Base-by-base conservation (phyloP, 1,140 invertebrate genomes). In the Homarus americanus region DNA sequence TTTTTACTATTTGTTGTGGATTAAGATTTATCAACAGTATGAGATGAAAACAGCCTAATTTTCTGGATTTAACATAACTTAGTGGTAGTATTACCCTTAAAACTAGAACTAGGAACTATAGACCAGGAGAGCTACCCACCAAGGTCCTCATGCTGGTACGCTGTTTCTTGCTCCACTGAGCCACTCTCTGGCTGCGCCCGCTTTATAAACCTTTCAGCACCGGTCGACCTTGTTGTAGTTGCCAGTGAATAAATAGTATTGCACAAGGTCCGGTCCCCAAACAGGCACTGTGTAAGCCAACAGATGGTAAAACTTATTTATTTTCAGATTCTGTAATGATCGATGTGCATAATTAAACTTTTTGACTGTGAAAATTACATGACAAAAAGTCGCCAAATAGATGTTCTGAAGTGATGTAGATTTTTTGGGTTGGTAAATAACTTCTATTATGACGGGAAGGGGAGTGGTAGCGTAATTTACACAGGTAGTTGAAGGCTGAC, bases 121-220 rank as follows among this genome's bases (percentile, higher is more conserved):
- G 10, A 80, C 53, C 15, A 28, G 10, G 24, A 1, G 53, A 53
- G n/a, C 76, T 79, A 82, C 86, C 66, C 49, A 76, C 86, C 86
- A 88, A 69, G 38, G 86, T 66, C 86, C 86, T 88, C 86, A 88
- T 88, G 75, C 5, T 80, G 86, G 17, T 49, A 7, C 7, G 34
- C 0, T 80, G 86, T 66, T 69, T 80, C 58, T 69, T 44, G 86
- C 76, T 88, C 86, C 86, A 88, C 86, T 88, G 34, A 44, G 24
- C 63, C 20, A 24, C 3, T 9, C 58, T n/a, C 9, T 17, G 5
- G 49, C n/a, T 1, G 20, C 24, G 1, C 36, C 53, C 9, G 9
- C 58, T 49, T 69, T 88, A 49, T 80, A 88, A 72, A 88, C 76
- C 53, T 36, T 53, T 2, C 75, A 28, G 38, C 49, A 28, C 83